Base-by-base conservation (phyloP, 1,140 invertebrate genomes). In the Neotoxoptera formosana region DNA sequence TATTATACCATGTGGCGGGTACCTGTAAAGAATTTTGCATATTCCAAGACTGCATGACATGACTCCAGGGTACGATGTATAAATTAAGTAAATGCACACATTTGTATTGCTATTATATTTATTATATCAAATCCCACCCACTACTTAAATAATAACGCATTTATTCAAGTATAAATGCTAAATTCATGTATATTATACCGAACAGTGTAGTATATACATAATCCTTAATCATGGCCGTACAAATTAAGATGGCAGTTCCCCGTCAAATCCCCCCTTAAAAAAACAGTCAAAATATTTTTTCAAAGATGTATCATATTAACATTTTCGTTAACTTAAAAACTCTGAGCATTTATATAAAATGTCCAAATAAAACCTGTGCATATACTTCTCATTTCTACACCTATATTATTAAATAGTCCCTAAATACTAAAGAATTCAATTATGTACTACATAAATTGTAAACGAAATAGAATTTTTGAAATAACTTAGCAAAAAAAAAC, bases 21-120 rank as follows among this genome's bases (percentile, higher is more conserved):
- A 89, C 88, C 84, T 86, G 14, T 34, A 56, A 41, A 56, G 1
- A 89, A 89, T 89, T 89, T 56, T 53, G 48, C 48, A 89, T 67
- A n/a, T 67, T 67, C 30, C 30, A 53, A n/a, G 21, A 89, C 34
- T 53, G 20, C 34, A 56, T 36, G n/a, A 56, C 23, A 89, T 89
- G 34, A 14, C 34, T 41, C 36, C 34, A 25, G 34, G 88, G 8
- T 56, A 89, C 11, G 11, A 21, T 20, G 20, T 53, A 25, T 89
- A 21, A 56, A 89, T 89, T 89, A 41, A 41, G 41, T 41, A 41
- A 41, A 41, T 41, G 41, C 41, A 56, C 20, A 88, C 6, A 88
- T 88, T 88, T 88, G 34, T n/a, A 51, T 88, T 51, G n/a, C 17
- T 88, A 48, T 47, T 34, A 34, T 87, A 3, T 48, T 30, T 7